Evolutionary conservation across 2,888 invertebrate species (phyloP).

Genomic region (Cetonia aurata): DNA sequence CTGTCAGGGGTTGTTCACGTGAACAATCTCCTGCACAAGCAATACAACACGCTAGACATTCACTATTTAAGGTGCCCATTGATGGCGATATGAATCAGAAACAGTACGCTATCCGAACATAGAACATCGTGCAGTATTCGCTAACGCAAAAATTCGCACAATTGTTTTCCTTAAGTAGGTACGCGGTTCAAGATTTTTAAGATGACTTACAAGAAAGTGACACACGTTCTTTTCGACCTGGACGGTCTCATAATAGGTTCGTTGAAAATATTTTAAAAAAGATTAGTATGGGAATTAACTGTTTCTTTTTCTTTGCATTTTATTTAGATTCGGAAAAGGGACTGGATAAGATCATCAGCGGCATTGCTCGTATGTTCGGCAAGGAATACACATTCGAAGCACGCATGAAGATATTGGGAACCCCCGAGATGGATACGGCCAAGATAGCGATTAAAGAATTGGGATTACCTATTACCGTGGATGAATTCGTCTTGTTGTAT

Average conservation of each 20-base stretch:
- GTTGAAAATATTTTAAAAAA: conserved; percentile 42
- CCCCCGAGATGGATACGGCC: conserved; percentile 69
- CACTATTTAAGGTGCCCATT: conserved; percentile 29
- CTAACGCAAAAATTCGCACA: neutral
- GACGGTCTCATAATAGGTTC: conserved; percentile 75
- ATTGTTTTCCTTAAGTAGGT: neutral
- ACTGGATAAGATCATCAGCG: conserved; percentile 81
- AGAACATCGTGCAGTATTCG: neutral
- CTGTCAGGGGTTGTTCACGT: conserved; percentile 38
- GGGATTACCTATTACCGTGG: conserved; percentile 72
- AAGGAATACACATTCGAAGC: conserved; percentile 83
- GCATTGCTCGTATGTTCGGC: conserved; percentile 78
- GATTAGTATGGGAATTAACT: neutral
- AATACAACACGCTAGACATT: conserved; percentile 1
- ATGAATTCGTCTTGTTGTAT: conserved; percentile 72
- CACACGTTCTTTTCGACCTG: conserved; percentile 83
- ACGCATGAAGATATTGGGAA: conserved; percentile 70
- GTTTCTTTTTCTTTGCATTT: conserved; percentile 28
- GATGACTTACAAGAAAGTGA: conserved; percentile 71
- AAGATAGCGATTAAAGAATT: conserved; percentile 69
- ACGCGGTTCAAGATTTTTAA: neutral
- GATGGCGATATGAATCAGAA: conserved; percentile 23
- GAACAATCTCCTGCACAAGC: conserved; percentile 19
- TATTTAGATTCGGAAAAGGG: conserved; percentile 83
- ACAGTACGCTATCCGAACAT: neutral